These are phyloP conservation scores for Coluber constrictor DNA, from an alignment of 2,797 vertebrate species.

Conservation along the genomic window DNA sequence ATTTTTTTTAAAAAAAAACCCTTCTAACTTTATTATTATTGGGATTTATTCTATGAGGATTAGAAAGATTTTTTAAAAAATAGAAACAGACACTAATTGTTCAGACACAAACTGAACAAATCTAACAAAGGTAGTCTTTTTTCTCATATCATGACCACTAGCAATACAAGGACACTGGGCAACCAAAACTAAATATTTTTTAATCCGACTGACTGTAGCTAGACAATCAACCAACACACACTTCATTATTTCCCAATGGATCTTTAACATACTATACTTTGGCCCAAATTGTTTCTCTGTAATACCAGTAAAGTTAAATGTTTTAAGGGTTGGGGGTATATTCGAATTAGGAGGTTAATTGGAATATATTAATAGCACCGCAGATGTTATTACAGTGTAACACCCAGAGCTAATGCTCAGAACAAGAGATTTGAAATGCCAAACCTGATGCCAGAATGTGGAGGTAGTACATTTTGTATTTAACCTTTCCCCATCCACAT, in stretches of 20 bases:
- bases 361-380: not conserved
- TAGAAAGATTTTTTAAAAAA: not conserved
- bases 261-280: not conserved
- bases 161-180: too few species aligned
- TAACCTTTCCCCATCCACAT: not conserved
- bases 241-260: not conserved
- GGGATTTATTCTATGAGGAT: conserved; percentile 1
- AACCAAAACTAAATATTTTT: not conserved
- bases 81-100: not conserved
- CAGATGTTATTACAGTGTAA: not conserved
- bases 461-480: not conserved
- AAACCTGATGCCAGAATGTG: not conserved
- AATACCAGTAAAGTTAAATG: not conserved
- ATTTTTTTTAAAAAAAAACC: not conserved
- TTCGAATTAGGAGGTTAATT: not conserved
- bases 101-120: not conserved
- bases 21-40: not conserved
- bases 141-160: not conserved
- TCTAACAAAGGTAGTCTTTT: not conserved
- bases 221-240: not conserved
- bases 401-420: not conserved
- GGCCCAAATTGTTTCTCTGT: not conserved
- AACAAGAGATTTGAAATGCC: not conserved
- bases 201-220: not conserved
- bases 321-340: not conserved